Base-by-base conservation (phyloP, 35 echinoderm and acorn worm species). In the Strongylocentrotus purpuratus region DNA sequence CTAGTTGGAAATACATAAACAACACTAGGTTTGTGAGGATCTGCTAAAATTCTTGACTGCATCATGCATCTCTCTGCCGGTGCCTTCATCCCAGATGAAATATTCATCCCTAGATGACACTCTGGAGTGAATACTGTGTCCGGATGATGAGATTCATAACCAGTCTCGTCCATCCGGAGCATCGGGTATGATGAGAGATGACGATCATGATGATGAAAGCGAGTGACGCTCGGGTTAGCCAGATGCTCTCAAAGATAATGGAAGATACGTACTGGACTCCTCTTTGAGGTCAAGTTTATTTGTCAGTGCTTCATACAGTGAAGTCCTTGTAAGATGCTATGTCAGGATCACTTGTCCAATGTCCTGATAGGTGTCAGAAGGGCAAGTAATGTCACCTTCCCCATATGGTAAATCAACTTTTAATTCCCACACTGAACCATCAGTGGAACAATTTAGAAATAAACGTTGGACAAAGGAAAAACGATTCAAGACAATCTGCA, bases 71-170 rank as follows among this genome's bases (percentile, higher is more conserved):
- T 41, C 35, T 46, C 87, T 89, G 87, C n/a, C 87, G 7, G 65
- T 78, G 65, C 65, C 65, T 78, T 78, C 33, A 45, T 89, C 87
- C 33, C 32, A 89, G 87, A 86, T 85, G 50, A 86, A 86, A 94
- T 85, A 86, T 94, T 71, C 85, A 86, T 94, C 94, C 35, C 33
- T 5, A 45, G 32, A 94, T 45, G 60, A 85, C 61, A 94, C 35
- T 85, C 60, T 32, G 31, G 85, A 12, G 60, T 33, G 17, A 33
- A 31, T 93, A 7, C 48, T 31, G 48, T 58, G 48, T 93, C 89
- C 48, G 48, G 46, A 93, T 93, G 91, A 93, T 58, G 91, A 93
- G 91, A 89, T 89, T 89, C 87, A 45, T 33, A 46, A 46, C 12
- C 45, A 46, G 18, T 33, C 87, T 89, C 87, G 87, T 46, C 45